A percentile compares a stretch with the other conserved stretches of the same genome.
Evolutionary conservation across 2,113 vertebrate species (phyloP).

Genomic region (Cyanoramphus novaezelandiae): DNA sequence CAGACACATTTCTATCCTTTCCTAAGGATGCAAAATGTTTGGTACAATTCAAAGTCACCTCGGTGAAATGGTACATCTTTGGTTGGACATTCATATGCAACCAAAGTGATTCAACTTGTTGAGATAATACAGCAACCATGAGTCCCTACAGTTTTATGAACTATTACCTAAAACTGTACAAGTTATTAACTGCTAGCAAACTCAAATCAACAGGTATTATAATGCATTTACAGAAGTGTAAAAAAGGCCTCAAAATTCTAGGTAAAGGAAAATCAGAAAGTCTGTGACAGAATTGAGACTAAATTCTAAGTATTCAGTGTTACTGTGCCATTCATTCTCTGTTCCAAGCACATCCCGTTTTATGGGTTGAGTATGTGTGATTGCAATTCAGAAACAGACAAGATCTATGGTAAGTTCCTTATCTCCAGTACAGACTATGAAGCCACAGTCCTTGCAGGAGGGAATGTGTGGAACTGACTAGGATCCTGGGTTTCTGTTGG

Average conservation of each 20-base stretch:
- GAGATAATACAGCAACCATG: neutral
- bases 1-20: neutral
- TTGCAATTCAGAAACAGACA: neutral
- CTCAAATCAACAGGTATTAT: neutral
- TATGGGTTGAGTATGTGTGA: neutral
- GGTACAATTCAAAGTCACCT: neutral
- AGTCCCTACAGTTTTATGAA: neutral
- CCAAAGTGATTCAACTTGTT: neutral
- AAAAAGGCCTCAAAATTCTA: neutral
- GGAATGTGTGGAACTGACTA: neutral
- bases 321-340: neutral
- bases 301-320: neutral
- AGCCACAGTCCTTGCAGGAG: neutral
- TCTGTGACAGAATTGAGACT: neutral
- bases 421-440: neutral
- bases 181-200: neutral
- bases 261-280: neutral
- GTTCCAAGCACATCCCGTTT: neutral
- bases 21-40: neutral
- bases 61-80: neutral
- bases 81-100: neutral
- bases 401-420: neutral
- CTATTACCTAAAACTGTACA: neutral
- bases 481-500: neutral
- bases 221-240: neutral